Conservation (phyloP, 2,888 invertebrate genomes). For the Acanthosepion lycidas region DNA sequence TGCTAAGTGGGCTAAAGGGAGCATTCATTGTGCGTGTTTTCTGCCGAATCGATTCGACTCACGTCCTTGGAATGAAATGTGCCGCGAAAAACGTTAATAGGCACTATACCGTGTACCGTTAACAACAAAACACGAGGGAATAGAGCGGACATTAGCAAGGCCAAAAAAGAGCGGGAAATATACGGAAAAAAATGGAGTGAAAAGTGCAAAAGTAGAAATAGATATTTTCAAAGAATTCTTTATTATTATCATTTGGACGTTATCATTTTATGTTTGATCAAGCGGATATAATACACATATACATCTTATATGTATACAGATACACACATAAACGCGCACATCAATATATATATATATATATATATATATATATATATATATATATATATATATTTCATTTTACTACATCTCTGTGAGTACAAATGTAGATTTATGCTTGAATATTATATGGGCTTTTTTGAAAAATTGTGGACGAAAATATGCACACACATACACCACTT, state of each 20-base stretch:
- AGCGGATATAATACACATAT: background rate
- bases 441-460: too few relatives aligned
- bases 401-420: too few relatives aligned
- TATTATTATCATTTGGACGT: background rate
- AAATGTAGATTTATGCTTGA: too few relatives aligned
- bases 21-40: conserved; percentile 14
- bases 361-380: background rate
- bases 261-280: background rate
- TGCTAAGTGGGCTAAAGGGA: background rate
- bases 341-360: background rate
- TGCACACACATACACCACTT: too few relatives aligned
- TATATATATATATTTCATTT: background rate
- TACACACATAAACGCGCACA: background rate
- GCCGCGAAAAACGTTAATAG: conserved; percentile 33
- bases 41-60: background rate
- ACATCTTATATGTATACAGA: background rate
- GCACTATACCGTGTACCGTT: background rate
- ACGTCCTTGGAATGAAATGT: conserved; percentile 33
- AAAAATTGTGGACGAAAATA: too few relatives aligned
- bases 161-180: background rate
- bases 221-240: background rate
- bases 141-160: background rate
- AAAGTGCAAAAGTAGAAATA: background rate
- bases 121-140: conserved; percentile 4
- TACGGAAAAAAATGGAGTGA: background rate